phyloP scores from a whole-genome alignment of 37 sponge, comb jelly and placozoan genomes.

The Mnemiopsis leidyi region DNA sequence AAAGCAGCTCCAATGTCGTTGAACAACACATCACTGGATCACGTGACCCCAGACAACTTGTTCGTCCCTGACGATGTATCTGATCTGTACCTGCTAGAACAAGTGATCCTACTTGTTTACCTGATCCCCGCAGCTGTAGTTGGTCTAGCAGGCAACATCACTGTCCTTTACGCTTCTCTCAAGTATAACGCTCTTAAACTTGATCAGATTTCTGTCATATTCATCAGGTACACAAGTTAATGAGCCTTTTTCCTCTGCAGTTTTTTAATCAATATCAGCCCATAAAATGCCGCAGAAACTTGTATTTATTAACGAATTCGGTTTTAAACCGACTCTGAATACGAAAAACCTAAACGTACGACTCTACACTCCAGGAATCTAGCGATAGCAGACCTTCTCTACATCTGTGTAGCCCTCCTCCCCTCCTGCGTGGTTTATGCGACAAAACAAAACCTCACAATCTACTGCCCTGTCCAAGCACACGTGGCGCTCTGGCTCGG shows the following conservation, averaged over 20 bases:
- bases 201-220: background rate
- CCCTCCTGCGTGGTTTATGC: background rate
- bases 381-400: background rate
- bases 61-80: too few species aligned
- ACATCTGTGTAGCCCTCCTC: background rate
- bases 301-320: too few species aligned
- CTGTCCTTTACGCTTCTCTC: background rate
- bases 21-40: too few species aligned
- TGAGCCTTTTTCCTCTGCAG: too few species aligned
- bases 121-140: background rate
- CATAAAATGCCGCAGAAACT: too few species aligned
- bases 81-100: background rate
- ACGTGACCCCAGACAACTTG: too few species aligned
- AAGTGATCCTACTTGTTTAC: background rate
- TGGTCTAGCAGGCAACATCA: background rate
- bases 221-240: too few species aligned
- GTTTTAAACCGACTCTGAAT: too few species aligned
- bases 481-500: background rate
- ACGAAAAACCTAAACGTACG: too few species aligned
- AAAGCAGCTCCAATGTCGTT: too few species aligned
- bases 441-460: background rate
- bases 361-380: background rate
- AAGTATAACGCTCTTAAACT: background rate
- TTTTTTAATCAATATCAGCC: too few species aligned
- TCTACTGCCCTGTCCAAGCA: background rate